Evolutionary conservation across 2,113 vertebrate genomes (phyloP), one percentile per base, ranked within the genome.

Genomic region (Entelurus aequoreus): DNA sequence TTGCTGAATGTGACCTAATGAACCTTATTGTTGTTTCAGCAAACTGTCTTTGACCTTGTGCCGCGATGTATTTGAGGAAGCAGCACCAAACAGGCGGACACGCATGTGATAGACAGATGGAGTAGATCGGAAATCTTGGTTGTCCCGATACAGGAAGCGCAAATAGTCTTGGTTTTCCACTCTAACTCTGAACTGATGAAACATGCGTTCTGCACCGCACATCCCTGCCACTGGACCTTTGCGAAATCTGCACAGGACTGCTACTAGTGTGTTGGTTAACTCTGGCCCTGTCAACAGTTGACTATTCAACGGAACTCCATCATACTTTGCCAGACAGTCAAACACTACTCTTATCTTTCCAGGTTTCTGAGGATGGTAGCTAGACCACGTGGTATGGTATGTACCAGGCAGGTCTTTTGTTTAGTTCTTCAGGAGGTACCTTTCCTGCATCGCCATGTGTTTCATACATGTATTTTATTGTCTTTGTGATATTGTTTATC

Each of bases 151-250:
- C 0, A 56, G 28, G 1, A 65, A 65, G 4, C 56, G 5, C 1
- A 28, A 4, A 9, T 52, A 52, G 0, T 54, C 58, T 11, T 48
- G 55, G 5, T 66, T 54, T 60, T 48, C 9, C 3, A 15, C 4
- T 44, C 4, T 42, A 0, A 71, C 14, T 0, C 50, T 44, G 35
- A 71, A 71, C 8, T 71, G 63, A 7, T 71, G 68, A 1, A 71
- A 60, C 56, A 60, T 71, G 1, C 44, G 1, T 21, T 71, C 38
- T 0, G 49, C 6, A 6, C 61, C 38, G 1, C 51, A 71, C 57
- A 71, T 71, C 0, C 65, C 1, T 9, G 63, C 63, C 0, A 61
- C 8, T 3, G 12, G 13, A 6, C 46, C 62, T 1, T 56, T 65
- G 1, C 46, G 3, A 8, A 71, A 71, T 0, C n/a, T 6, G 3